Conservation (phyloP, 1,140 invertebrate species). For the Eurosta solidaginis region DNA sequence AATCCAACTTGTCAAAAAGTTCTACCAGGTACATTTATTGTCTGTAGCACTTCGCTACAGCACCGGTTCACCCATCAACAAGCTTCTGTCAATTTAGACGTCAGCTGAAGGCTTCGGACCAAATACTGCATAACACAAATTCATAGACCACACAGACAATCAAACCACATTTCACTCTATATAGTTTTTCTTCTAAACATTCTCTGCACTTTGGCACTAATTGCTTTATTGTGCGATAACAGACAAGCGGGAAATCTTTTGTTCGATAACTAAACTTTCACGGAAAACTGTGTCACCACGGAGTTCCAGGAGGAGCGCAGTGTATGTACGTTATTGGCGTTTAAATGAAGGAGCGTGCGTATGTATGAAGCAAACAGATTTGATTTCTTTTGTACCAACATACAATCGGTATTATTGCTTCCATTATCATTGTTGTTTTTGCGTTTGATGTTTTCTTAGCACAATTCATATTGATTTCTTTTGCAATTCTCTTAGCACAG, state of each 20-base stretch:
- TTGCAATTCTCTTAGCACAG: background rate
- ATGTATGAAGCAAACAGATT: background rate
- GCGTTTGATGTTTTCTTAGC: background rate
- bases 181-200: background rate
- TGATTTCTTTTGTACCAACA: background rate
- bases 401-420: background rate
- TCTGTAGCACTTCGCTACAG: background rate
- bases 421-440: background rate
- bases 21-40: background rate
- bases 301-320: no score
- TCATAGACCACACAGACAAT: background rate
- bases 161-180: background rate
- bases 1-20: conserved; percentile 14
- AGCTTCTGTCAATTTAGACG: background rate
- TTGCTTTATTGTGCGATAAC: conserved; percentile 24
- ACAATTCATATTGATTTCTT: background rate
- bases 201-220: background rate
- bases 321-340: background rate
- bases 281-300: background rate
- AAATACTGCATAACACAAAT: background rate
- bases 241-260: conserved; percentile 21
- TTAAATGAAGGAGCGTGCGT: background rate
- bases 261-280: conserved; percentile 17
- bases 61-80: background rate
- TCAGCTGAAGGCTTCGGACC: background rate